Base-by-base conservation (phyloP, 2,113 vertebrate genomes). In the Perca schrenkii region DNA sequence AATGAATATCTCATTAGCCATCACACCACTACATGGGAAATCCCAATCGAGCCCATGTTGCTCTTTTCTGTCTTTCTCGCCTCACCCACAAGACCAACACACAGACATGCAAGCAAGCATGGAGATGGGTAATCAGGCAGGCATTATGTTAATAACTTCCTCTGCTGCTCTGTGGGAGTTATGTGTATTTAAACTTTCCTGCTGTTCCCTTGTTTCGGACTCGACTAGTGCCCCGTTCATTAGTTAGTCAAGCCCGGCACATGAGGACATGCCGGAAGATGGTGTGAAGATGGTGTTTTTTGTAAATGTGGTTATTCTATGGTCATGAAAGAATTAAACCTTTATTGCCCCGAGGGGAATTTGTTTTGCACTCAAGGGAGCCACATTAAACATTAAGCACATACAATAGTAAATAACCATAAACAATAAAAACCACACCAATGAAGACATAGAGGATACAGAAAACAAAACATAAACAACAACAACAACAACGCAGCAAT, bases 71-170 rank as follows among this genome's bases (percentile, higher is more conserved):
- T 83, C 58, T 60, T 83, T 66, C 28, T 54, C 50, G 40, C 49
- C 58, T 80, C 74, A 47, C 43, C 47, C 79, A 64, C 52, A 69
- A 80, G 74, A 80, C 82, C 58, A 68, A 58, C 77, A 82, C 49
- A 84, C 82, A 80, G 81, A 90, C 80, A 79, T 77, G 72, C 11
- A 61, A 78, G 77, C 77, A 80, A 50, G 71, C 79, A 80, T 68
- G 62, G 40, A 80, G 69, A 69, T 5, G 52, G 57, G 60, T 77
- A 88, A 89, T 89, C 74, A 91, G 70, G 52, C 77, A 86, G 43
- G 76, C 82, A 83, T 92, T 91, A 92, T 91, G 87, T 71, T 92
- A 91, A 94, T 89, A 84, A 70, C 74, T 86, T 87, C 81, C 79
- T 89, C 62, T 79, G 71, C 79, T 22, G 58, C 79, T 58, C 46